Conservation (phyloP, 2,888 invertebrate genomes). For the Pheosia gnoma region DNA sequence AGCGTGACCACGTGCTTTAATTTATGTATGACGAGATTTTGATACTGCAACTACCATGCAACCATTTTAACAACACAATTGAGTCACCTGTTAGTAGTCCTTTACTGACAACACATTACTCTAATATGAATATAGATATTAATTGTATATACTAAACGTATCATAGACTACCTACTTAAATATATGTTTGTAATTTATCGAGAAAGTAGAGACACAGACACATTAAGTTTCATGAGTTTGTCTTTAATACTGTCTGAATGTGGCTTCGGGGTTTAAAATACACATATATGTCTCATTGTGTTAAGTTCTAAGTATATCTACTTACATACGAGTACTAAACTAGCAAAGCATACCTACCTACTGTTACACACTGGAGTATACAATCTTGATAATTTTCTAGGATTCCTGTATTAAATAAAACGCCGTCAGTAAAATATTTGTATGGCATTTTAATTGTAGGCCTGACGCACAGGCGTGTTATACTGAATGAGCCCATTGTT, state of each 20-base stretch:
- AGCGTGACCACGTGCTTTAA: constrained; percentile 61
- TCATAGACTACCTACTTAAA: too few species aligned
- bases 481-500: constrained; percentile 59
- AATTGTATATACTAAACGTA: too few species aligned
- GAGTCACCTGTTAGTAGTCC: constrained; percentile 37
- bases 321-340: not conserved
- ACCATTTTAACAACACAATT: constrained; percentile 46
- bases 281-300: not conserved
- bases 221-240: constrained; percentile 4
- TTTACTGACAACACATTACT: constrained; percentile 7
- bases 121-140: too few species aligned
- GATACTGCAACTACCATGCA: constrained; percentile 48
- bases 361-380: too few species aligned
- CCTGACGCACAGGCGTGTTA: constrained; percentile 49
- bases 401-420: not conserved
- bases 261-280: not conserved
- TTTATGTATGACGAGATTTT: constrained; percentile 76
- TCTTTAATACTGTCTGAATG: not conserved
- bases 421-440: constrained; percentile 14
- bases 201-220: constrained; percentile 1
- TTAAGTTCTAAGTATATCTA: not conserved
- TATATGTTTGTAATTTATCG: not conserved
- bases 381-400: not conserved
- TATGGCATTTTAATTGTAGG: constrained; percentile 44
- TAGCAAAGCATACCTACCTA: too few species aligned